Conservation (phyloP, 1,140 invertebrate species). For the Leucophenga varia region DNA sequence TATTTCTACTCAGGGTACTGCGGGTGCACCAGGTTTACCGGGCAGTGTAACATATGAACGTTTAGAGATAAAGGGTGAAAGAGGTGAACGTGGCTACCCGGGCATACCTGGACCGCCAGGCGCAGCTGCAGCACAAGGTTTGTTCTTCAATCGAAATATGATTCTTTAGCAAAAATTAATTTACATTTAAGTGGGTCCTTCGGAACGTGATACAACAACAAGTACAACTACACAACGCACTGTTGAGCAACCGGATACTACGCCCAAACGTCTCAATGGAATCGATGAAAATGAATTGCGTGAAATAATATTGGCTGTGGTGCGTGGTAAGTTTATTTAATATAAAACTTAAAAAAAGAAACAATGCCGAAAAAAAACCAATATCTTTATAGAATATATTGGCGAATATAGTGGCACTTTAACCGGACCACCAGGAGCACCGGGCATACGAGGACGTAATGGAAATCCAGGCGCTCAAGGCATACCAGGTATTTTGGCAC, state of each 20-base stretch:
- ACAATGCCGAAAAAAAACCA: neutral
- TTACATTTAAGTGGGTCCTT: slow-evolving; percentile 20
- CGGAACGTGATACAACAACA: slow-evolving; percentile 4
- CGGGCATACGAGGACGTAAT: slow-evolving; percentile 18
- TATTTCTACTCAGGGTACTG: slow-evolving; percentile 1
- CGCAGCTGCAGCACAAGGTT: slow-evolving; percentile 65
- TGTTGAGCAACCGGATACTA: slow-evolving; percentile 62
- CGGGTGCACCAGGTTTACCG: slow-evolving; percentile 10
- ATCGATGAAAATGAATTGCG: slow-evolving; percentile 19
- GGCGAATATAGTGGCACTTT: slow-evolving; percentile 12
- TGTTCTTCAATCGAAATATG: too few species aligned
- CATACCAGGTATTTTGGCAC: slow-evolving; percentile 8
- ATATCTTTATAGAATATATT: slow-evolving; percentile 15
- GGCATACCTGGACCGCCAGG: slow-evolving; percentile 31
- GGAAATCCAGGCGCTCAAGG: slow-evolving; percentile 23
- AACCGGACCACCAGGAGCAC: slow-evolving; percentile 34
- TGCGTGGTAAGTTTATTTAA: slow-evolving; percentile 13
- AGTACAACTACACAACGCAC: slow-evolving; percentile 7
- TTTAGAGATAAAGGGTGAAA: slow-evolving; percentile 40
- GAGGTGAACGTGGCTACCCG: slow-evolving; percentile 28
- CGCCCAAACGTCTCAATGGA: slow-evolving; percentile 57
- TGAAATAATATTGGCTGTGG: slow-evolving; percentile 20
- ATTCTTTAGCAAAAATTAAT: neutral
- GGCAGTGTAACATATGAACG: slow-evolving; percentile 25
- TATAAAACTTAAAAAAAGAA: neutral